Base-by-base conservation (phyloP, 2,113 vertebrate species). In the Oryzias melastigma region DNA sequence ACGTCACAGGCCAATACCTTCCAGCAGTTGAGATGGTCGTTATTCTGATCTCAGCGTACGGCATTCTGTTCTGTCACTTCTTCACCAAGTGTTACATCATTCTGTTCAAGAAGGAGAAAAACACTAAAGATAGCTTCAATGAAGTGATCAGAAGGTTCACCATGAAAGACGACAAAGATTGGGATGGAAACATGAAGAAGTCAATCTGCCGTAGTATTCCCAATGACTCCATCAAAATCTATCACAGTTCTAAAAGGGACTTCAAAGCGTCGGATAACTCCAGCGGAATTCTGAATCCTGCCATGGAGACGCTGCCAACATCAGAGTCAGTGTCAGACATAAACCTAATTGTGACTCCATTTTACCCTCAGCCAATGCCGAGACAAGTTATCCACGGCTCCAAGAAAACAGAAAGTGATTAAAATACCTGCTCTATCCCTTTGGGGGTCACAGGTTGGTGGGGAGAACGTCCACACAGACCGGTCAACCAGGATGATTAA, bases 61-160 rank as follows among this genome's bases (percentile, higher is more conserved):
- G 91, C 13, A 91, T 95, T 54, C 82, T 94, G 49, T 87, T 90
- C 58, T 94, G 93, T 62, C 92, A 81, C 0, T 94, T 93, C 51
- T 78, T 93, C 17, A 92, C 93, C 51, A 95, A 93, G 71, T 93
- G 92, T 60, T 93, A 94, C 15, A 52, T 94, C 47, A 92, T 93
- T 42, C 63, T 93, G 58, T 94, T 84, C 72, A 93, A 92, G 71
- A 88, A 89, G 63, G 82, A 94, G 56, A 77, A 80, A 54, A 94
- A 95, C 61, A 80, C 61, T 17, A 19, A 14, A 12, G 41, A 2
- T 0, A 10, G 35, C 0, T 94, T 87, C 68, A 91, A 89, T 61
- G 88, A 86, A 16, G 40, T 66, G 5, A 4, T 81, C 24, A 51
- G 40, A 43, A 66, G 55, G 2, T 62, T 52, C 40, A 47, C 78